Conservation (phyloP, 2,888 invertebrate species). For the Alviniconcha strummeri region DNA sequence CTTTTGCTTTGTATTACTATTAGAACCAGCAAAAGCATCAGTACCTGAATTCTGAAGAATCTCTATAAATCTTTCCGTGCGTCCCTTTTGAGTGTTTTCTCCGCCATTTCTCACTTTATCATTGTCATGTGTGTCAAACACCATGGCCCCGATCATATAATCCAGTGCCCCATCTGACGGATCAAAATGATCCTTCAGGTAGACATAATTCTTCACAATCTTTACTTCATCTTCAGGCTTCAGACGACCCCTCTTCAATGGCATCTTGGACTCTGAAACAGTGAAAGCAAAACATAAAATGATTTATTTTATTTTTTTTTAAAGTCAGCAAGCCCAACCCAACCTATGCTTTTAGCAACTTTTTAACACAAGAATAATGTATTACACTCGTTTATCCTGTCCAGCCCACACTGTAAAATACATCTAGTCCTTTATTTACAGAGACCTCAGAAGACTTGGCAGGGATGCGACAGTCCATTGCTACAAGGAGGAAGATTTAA, state of each 20-base stretch:
- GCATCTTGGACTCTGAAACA: conserved; percentile 11
- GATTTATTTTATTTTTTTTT: no score
- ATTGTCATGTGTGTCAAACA: conserved; percentile 12
- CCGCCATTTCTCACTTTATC: conserved; percentile 11
- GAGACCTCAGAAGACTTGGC: no score
- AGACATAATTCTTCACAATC: background rate
- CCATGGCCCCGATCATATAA: background rate
- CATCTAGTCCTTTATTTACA: no score
- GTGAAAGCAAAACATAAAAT: no score
- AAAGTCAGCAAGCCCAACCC: no score
- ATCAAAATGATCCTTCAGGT: conserved; percentile 4
- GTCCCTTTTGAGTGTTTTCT: background rate
- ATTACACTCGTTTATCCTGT: no score
- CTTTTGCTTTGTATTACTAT: background rate
- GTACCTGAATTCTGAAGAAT: conserved; percentile 14
- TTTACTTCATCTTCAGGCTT: background rate
- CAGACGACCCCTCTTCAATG: conserved; percentile 21
- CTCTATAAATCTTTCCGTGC: background rate
- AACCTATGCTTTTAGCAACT: no score
- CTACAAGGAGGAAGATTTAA: no score
- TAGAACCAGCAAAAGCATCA: background rate
- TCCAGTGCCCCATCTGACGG: conserved; percentile 3
- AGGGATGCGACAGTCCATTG: no score
- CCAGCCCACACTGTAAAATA: no score
- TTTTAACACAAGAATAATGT: no score